Conservation (phyloP, 2,113 vertebrate species). For the Progne subis region DNA sequence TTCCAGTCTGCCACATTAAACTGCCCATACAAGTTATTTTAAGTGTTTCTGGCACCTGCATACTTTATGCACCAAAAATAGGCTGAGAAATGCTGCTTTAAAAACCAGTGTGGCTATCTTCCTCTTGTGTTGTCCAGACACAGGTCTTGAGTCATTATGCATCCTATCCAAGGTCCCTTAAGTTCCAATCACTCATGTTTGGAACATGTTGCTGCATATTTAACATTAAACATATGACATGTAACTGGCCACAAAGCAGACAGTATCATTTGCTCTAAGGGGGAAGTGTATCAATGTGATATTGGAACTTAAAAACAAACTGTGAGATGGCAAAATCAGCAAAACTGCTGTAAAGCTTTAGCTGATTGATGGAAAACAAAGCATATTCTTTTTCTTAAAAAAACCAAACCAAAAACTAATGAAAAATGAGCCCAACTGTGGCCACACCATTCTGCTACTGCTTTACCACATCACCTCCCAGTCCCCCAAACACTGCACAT, state of each 20-base stretch:
- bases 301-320: not conserved
- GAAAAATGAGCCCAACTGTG: not conserved
- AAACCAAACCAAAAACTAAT: not conserved
- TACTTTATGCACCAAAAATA: not conserved
- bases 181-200: not conserved
- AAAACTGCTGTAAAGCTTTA: not conserved
- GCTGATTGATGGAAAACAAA: not conserved
- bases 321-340: not conserved
- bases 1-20: not conserved
- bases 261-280: not conserved
- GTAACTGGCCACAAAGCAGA: not conserved
- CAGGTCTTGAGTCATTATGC: not conserved
- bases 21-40: not conserved
- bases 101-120: not conserved
- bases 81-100: not conserved
- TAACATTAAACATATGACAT: not conserved
- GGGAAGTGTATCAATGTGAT: not conserved
- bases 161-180: not conserved
- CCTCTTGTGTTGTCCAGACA: too few relatives aligned
- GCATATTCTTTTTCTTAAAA: not conserved
- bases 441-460: conserved; percentile 24
- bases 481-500: not conserved
- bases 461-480: not conserved
- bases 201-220: not conserved
- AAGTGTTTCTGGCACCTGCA: not conserved